phyloP scores from a whole-genome alignment of 2,113 vertebrate genomes.

The Bubo bubo region DNA sequence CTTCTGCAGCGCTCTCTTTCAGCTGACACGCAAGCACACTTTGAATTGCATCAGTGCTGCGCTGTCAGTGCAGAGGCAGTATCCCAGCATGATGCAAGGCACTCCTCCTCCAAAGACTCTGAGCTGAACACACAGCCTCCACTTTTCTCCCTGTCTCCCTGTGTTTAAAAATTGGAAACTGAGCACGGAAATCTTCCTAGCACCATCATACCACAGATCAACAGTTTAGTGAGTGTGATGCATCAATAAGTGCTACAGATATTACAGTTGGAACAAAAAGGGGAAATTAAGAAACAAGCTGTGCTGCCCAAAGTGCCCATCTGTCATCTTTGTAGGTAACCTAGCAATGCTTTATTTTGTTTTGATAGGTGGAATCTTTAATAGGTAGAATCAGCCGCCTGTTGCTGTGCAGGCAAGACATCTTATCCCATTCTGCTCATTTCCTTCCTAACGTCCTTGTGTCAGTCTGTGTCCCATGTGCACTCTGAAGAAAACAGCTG shows the following conservation, averaged over 20 bases:
- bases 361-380: background rate
- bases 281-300: background rate
- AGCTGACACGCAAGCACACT: background rate
- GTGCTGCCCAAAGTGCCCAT: background rate
- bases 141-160: background rate
- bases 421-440: background rate
- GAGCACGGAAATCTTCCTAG: background rate
- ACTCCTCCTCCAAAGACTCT: background rate
- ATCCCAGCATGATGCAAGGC: background rate
- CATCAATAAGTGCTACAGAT: background rate
- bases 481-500: background rate
- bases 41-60: background rate
- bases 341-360: background rate
- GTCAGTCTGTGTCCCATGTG: background rate
- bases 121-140: background rate
- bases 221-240: background rate
- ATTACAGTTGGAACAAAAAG: background rate
- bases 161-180: background rate
- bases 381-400: background rate
- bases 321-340: background rate
- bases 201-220: background rate
- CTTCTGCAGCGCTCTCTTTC: background rate
- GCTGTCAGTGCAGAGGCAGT: background rate
- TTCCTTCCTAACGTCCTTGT: rapidly evolving
- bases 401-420: background rate